Evolutionary conservation across 2,888 invertebrate genomes (phyloP), one percentile per base, ranked within the genome.

Genomic region (Chrysolina oricalcia): DNA sequence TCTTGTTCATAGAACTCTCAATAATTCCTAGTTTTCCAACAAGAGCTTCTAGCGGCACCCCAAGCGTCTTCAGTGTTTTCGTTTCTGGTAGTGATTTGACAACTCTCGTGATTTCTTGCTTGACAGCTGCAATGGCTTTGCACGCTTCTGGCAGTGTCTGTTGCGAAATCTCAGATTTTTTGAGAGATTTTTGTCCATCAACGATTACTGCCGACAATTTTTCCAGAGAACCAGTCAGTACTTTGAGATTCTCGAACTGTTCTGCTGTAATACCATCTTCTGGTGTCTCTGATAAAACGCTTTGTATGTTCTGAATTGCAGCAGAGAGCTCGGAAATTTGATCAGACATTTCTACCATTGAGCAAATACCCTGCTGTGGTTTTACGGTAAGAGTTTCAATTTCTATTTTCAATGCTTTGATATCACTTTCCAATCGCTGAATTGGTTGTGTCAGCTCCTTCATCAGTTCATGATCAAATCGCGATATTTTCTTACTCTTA

Each of bases 11-110:
- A 3, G n/a, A 50, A 5, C 5, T 27, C 27, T 27, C 27, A 5
- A 27, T 27, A 5, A 27, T 27, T 27, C 70, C 56, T 8, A 79
- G 35, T 72, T 46, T 67, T 19, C 71, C 76, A 15, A 48, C 62
- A 11, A 83, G 65, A 15, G 70, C 53, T 50, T 78, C 41, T 9
- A 82, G 64, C 23, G 81, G 23, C 11, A 72, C 62, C 53, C 50
- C 70, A 8, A 66, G 27, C 41, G 56, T 15, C 48, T 69, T 48
- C 15, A 74, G 19, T 15, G 62, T 10, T 66, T 59, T 48, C 21
- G 43, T 21, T 56, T 66, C 66, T 1, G 41, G 62, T 62, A 53
- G 6, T 17, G 56, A 13, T 59, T 19, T 9, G 9, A 56, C 27
- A 43, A 66, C 35, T 15, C 46, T 40, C 19, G 53, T 62, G n/a